Percentiles rank a stretch among this genome's conserved stretches.
Conservation (phyloP, 2,113 vertebrate species). For the Pluvianellus socialis region DNA sequence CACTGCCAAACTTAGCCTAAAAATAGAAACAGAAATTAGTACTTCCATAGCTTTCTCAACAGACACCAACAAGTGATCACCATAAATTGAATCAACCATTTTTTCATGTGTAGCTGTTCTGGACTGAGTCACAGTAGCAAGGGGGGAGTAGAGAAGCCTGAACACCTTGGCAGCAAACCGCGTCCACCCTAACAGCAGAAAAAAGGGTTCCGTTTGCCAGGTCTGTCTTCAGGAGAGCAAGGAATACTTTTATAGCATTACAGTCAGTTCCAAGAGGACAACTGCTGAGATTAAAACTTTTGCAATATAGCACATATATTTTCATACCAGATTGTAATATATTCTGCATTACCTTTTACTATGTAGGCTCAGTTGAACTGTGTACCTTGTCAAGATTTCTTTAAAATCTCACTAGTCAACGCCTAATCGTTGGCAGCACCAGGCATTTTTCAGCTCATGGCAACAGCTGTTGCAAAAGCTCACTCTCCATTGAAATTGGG, state of each 20-base stretch:
- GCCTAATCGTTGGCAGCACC: background rate
- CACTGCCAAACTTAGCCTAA: background rate
- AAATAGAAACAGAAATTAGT: background rate
- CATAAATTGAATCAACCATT: background rate
- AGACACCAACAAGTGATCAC: background rate
- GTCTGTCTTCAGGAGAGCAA: background rate
- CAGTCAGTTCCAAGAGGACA: background rate
- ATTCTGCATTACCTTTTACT: background rate
- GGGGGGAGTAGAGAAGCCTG: background rate
- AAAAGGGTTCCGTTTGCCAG: background rate
- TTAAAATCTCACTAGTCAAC: background rate
- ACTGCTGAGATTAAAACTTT: background rate
- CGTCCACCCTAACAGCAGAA: background rate
- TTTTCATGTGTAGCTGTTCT: background rate
- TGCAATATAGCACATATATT: background rate
- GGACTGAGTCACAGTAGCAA: background rate
- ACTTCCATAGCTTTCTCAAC: background rate
- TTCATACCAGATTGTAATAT: background rate
- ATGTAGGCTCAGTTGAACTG: background rate
- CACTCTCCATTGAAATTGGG: background rate
- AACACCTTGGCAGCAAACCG: rapidly evolving
- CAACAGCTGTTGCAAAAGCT: background rate
- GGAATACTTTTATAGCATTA: background rate
- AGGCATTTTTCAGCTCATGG: background rate
- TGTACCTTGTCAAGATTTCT: background rate